Evolutionary conservation across 2,113 vertebrate species (phyloP).

Genomic region (Choloepus hoffmanni): DNA sequence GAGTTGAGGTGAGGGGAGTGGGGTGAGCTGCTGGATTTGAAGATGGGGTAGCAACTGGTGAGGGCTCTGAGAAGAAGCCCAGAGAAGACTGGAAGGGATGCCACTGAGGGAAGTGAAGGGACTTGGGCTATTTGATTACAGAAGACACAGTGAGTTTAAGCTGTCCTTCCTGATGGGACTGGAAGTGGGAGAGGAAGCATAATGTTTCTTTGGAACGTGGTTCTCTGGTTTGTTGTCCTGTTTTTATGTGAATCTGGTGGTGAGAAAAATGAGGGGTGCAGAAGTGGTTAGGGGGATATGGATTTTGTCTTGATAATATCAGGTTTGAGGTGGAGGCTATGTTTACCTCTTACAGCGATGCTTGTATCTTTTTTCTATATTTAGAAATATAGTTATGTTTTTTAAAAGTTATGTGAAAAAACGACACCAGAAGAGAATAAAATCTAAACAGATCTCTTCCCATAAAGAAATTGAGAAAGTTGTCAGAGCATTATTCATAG

Average conservation of each 20-base stretch:
- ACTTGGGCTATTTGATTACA: background rate
- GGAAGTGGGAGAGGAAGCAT: background rate
- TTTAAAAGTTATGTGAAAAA: background rate
- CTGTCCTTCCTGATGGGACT: no score
- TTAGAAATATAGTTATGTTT: conserved; percentile 63
- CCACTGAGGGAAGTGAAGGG: background rate
- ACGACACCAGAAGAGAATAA: conserved; percentile 51
- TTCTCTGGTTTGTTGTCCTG: background rate
- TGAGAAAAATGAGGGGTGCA: background rate
- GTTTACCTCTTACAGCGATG: conserved; percentile 41
- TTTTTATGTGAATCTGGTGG: background rate
- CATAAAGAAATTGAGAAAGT: conserved; percentile 31
- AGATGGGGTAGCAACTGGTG: no score
- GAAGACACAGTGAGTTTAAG: background rate
- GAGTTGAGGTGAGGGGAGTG: background rate
- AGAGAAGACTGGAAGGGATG: background rate
- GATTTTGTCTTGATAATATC: background rate
- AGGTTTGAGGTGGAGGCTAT: conserved; percentile 14
- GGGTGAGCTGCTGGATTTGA: background rate
- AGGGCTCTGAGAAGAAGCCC: background rate
- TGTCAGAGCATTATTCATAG: background rate
- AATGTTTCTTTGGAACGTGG: accelerated
- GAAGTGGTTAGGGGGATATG: background rate
- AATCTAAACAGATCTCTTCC: conserved; percentile 55
- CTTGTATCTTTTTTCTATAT: conserved; percentile 52